Conservation (phyloP, 2,797 vertebrate genomes). For the Notolabrus celidotus region DNA sequence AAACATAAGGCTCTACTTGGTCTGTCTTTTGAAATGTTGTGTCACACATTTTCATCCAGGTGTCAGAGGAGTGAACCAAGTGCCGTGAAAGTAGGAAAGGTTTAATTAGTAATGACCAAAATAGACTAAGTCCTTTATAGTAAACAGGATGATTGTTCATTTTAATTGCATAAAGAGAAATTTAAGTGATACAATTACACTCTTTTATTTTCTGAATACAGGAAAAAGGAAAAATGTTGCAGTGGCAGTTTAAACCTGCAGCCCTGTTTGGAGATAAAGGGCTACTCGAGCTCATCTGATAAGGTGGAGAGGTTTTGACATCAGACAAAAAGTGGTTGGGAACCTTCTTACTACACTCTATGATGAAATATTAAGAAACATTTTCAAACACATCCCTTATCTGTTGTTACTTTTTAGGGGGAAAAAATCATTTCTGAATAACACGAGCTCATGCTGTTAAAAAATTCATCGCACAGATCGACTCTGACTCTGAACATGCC, state of each 20-base stretch:
- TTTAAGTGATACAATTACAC: too few relatives aligned
- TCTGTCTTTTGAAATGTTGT: too few relatives aligned
- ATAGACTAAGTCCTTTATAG: too few relatives aligned
- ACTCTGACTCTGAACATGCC: conserved; percentile 36
- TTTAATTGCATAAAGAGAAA: too few relatives aligned
- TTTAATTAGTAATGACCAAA: too few relatives aligned
- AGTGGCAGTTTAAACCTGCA: background rate
- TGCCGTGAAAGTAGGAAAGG: too few relatives aligned
- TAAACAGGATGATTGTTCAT: too few relatives aligned
- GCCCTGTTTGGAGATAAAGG: background rate
- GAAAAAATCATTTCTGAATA: background rate
- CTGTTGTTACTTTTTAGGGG: background rate
- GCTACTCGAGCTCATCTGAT: background rate
- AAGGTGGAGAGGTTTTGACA: background rate
- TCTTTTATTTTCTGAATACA: too few relatives aligned
- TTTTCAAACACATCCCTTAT: background rate
- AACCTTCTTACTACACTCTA: background rate
- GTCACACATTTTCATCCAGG: too few relatives aligned
- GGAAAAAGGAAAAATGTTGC: background rate
- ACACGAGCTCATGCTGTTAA: conserved; percentile 23
- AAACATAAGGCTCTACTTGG: too few relatives aligned
- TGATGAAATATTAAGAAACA: background rate
- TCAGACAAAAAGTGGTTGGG: background rate
- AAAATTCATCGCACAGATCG: conserved; percentile 36
- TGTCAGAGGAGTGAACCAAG: too few relatives aligned